These are phyloP conservation scores for Graptemys geographica DNA, from an alignment of 2,797 vertebrate species.

Conservation along the genomic window DNA sequence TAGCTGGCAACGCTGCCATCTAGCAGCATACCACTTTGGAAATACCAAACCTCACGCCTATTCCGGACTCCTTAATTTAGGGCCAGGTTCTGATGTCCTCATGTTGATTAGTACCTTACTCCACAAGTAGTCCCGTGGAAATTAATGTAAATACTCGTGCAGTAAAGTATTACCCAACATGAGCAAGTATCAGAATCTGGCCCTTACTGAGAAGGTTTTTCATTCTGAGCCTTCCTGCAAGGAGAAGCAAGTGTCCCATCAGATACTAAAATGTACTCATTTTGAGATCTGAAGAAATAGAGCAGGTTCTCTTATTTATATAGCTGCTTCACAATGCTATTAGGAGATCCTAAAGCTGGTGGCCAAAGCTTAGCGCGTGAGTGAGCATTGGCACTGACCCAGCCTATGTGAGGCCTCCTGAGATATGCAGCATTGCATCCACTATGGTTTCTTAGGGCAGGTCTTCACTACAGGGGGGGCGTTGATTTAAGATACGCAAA, in stretches of 20 bases:
- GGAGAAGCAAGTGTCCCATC: constrained; percentile 39
- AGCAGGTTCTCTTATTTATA: background rate
- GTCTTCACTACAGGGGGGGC: no score
- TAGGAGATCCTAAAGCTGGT: background rate
- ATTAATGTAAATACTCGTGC: no score
- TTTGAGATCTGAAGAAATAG: background rate
- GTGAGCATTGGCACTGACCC: background rate
- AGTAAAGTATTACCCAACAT: no score
- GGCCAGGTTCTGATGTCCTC: no score
- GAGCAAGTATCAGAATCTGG: no score
- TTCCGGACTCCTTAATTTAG: background rate
- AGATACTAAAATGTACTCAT: background rate
- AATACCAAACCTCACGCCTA: background rate
- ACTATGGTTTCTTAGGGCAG: background rate
- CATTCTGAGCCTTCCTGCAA: background rate
- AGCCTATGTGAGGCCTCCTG: background rate
- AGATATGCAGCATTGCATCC: background rate
- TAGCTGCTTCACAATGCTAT: background rate
- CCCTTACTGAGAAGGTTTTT: background rate
- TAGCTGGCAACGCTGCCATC: background rate
- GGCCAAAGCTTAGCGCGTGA: background rate
- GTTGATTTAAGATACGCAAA: no score
- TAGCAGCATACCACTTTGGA: background rate
- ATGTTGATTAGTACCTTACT: no score
- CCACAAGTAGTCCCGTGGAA: no score